Evolutionary conservation across 1,140 invertebrate species (phyloP).

Genomic region (Trichomalopsis sarcophagae): DNA sequence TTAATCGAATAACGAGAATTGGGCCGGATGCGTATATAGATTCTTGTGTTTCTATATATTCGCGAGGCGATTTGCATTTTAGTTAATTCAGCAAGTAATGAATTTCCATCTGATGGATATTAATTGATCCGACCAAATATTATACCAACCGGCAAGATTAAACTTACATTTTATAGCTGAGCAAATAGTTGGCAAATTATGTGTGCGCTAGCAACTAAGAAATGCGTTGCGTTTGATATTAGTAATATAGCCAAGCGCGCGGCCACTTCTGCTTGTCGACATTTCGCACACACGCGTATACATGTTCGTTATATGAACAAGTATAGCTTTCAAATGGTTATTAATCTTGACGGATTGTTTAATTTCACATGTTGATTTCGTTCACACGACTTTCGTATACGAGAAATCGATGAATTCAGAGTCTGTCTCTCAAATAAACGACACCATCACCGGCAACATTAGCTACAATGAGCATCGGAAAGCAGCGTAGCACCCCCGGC

Average conservation of each 20-base stretch:
- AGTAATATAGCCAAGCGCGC: not conserved
- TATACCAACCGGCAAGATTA: not conserved
- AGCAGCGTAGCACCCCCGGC: not conserved
- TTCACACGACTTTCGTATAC: no score
- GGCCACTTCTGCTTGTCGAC: not conserved
- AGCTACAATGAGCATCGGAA: not conserved
- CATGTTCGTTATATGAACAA: no score
- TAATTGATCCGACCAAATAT: slow-evolving; percentile 9
- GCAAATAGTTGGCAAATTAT: not conserved
- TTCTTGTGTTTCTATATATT: not conserved
- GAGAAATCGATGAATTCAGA: no score
- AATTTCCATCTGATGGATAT: not conserved
- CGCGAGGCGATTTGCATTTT: not conserved
- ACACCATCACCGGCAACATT: no score
- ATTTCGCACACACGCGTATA: not conserved
- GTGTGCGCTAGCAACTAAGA: not conserved
- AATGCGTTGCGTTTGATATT: not conserved
- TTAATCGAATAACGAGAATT: slow-evolving; percentile 18
- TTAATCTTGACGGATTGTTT: no score
- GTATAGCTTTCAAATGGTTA: no score
- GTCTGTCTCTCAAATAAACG: no score
- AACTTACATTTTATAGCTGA: not conserved
- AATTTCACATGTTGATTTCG: no score
- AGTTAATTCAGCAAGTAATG: slow-evolving; percentile 13
- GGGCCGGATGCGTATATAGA: not conserved